These are phyloP conservation scores for Melinaea menophilus DNA, from an alignment of 2,888 invertebrate species.

Conservation along the genomic window DNA sequence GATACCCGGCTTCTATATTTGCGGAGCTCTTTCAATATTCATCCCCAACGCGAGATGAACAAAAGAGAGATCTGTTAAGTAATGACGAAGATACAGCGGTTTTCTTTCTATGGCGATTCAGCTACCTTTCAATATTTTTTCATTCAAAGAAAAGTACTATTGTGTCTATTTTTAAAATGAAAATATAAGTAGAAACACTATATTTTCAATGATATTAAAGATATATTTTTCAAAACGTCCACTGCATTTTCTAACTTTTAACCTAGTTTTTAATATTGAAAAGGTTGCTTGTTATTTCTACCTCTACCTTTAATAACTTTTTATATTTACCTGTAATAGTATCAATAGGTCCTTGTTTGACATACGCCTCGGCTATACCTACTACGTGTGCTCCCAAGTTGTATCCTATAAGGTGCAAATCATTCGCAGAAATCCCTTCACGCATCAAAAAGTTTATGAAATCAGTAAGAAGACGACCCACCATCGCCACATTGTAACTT, in stretches of 20 bases:
- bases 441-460: conserved; percentile 71
- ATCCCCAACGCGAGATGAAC: conserved; percentile 21
- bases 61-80: conserved; percentile 28
- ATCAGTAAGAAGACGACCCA: conserved; percentile 60
- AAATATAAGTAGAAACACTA: background rate
- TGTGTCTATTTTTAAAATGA: background rate
- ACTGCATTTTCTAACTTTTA: no score
- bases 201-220: background rate
- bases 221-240: no score
- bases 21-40: conserved; percentile 23
- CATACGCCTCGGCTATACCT: conserved; percentile 76
- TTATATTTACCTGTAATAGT: conserved; percentile 64
- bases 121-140: conserved; percentile 28
- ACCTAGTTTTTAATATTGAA: no score
- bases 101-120: conserved; percentile 27
- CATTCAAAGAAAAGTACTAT: conserved; percentile 17
- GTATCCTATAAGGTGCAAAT: conserved; percentile 75
- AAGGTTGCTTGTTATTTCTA: no score
- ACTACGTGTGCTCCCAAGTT: conserved; percentile 79
- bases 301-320: background rate
- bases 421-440: conserved; percentile 70
- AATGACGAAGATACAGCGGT: conserved; percentile 28
- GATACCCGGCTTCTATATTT: background rate
- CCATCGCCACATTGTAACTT: conserved; percentile 69
- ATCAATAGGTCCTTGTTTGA: conserved; percentile 70